Base-by-base conservation (phyloP, 2,888 invertebrate genomes). In the Chydorus sphaericus region DNA sequence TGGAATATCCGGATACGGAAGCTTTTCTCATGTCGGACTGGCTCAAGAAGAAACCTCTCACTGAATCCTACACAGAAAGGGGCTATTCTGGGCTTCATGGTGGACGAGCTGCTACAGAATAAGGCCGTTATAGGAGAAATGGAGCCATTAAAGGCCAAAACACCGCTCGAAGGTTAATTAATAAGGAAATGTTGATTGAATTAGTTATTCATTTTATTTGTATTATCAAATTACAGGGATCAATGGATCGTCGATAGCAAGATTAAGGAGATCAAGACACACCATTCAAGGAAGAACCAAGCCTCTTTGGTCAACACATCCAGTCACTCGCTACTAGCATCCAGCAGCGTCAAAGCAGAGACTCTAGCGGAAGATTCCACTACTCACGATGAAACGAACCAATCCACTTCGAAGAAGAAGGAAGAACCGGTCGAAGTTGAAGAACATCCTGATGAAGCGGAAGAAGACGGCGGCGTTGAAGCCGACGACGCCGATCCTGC, bases 41-140 rank as follows among this genome's bases (percentile, higher is more conserved):
- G 63, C 75, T 94, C 14, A 81, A 83, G 57, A 83, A 84, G 68
- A 83, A 83, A 61, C 88, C 93, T 90, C 57, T 82, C 91, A 0
- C 73, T 96, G 3, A 84, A 81, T 67, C 81, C 92, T 2, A 85
- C 86, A 0, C 80, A 83, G 62, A 96, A 96, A 69, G 84, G 91
- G 0, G 81, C 85, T 61, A 86, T 94, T 65, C 71, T 96, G 50
- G 87, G 89, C 1, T 92, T 86, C 73, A 77, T 96, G 28, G 94
- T 94, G 73, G 90, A 96, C 71, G 94, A 97, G 70, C 75, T 97
- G 62, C 76, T 96, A 48, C 88, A 91, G 71, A 93, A 92, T 70
- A 91, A 92, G 71, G 81, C 87, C 10, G 86, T 94, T 61, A 75
- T 88, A 65, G 77, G 85, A 31, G 93, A 94, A 70, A 85, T 66